phyloP scores from a whole-genome alignment of 2,797 vertebrate genomes.

The Premnoplex brunnescens region DNA sequence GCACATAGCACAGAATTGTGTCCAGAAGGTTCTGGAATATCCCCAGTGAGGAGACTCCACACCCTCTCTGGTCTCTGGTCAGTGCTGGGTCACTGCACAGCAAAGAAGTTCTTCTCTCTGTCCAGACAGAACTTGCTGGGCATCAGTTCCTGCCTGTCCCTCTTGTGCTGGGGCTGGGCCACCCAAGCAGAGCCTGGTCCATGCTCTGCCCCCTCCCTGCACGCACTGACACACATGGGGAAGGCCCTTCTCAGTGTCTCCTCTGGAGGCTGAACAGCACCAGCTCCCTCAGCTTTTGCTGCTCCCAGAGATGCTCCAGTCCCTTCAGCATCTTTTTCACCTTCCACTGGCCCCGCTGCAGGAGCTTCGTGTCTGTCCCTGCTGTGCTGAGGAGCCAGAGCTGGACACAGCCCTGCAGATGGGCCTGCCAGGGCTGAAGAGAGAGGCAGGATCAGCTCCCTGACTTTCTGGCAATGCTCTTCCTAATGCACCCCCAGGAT shows the following conservation, averaged over 20 bases:
- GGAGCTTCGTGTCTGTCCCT: background rate
- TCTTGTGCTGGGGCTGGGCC: background rate
- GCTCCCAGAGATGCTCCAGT: background rate
- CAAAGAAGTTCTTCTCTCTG: background rate
- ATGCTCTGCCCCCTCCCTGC: no score
- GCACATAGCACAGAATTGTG: background rate
- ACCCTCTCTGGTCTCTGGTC: background rate
- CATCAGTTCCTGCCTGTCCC: background rate
- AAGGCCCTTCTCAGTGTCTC: no score
- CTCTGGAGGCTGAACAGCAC: background rate
- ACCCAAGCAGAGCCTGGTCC: no score
- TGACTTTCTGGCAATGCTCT: no score
- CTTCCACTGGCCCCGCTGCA: background rate
- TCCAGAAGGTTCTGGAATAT: background rate
- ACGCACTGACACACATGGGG: no score
- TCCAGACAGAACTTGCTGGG: background rate
- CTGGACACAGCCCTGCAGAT: no score
- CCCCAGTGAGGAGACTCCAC: background rate
- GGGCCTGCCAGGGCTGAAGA: no score
- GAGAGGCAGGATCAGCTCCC: no score
- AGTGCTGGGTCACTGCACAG: fast-evolving
- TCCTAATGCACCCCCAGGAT: no score
- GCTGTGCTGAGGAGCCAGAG: no score
- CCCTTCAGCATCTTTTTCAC: background rate
- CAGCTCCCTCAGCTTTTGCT: background rate